These are phyloP conservation scores for Pteronotus mesoamericanus DNA, from an alignment of 2,797 vertebrate species.

Conservation along the genomic window DNA sequence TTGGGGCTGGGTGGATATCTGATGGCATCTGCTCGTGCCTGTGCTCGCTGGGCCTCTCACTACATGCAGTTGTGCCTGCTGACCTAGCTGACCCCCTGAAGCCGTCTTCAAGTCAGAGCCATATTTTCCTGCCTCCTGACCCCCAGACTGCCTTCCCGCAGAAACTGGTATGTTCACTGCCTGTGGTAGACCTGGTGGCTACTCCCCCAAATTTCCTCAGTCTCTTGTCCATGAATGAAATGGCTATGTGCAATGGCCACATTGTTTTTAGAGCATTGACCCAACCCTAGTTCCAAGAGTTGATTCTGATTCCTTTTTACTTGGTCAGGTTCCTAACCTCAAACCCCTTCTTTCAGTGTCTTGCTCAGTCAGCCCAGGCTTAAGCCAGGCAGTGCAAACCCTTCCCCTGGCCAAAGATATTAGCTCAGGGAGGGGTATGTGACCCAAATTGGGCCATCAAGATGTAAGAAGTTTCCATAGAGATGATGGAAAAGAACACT, in stretches of 20 bases:
- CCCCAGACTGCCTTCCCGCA: not conserved
- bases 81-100: not conserved
- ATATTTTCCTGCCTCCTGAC: not conserved
- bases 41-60: not conserved
- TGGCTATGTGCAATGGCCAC: accelerated
- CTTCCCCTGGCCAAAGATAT: not conserved
- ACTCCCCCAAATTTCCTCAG: not conserved
- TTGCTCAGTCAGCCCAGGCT: not conserved
- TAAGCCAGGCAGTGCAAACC: not conserved
- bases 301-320: not conserved
- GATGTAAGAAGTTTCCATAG: not conserved
- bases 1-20: not conserved
- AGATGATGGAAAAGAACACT: not conserved
- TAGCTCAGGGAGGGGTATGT: not conserved
- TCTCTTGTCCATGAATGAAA: not conserved
- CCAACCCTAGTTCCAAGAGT: not conserved
- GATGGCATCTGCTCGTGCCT: not conserved
- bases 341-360: not conserved
- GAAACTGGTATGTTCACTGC: not conserved
- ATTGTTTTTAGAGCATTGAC: not conserved
- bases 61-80: too few relatives aligned
- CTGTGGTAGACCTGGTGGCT: not conserved
- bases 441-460: not conserved
- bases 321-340: not conserved
- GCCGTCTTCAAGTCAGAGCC: not conserved